A percentile compares a stretch with the other conserved stretches of the same genome.
Conservation (phyloP, 2,888 invertebrate genomes). For the Orchesellides sinensis region DNA sequence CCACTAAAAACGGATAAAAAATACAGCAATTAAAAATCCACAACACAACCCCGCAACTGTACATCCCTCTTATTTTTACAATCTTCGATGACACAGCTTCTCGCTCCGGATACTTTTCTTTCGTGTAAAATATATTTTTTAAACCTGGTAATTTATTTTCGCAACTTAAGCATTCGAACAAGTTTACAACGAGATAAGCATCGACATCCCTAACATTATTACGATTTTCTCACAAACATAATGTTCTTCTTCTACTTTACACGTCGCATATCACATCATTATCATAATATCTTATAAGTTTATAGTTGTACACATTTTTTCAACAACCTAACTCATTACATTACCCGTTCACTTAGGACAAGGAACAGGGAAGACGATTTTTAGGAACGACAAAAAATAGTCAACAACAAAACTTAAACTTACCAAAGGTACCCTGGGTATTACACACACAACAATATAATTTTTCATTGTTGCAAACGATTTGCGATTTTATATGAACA, state of each 20-base stretch:
- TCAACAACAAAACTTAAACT: too few relatives aligned
- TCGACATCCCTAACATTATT: slow-evolving; percentile 10
- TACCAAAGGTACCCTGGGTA: neutral
- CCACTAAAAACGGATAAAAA: too few relatives aligned
- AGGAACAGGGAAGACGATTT: slow-evolving; percentile 11
- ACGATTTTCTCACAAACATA: neutral
- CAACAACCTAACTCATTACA: slow-evolving; percentile 1
- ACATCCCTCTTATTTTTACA: neutral
- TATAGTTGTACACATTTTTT: neutral
- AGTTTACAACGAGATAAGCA: neutral
- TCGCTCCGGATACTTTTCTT: neutral
- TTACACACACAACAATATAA: neutral
- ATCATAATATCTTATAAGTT: too few relatives aligned
- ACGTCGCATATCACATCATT: too few relatives aligned
- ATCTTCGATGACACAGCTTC: neutral
- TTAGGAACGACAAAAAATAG: slow-evolving; percentile 10
- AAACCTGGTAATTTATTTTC: neutral
- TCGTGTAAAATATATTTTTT: neutral
- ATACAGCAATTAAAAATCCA: neutral
- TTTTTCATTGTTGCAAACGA: neutral
- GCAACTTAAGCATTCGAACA: too few relatives aligned
- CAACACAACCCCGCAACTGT: neutral
- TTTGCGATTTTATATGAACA: slow-evolving; percentile 31
- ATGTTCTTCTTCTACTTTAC: neutral
- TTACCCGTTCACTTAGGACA: slow-evolving; percentile 9